Base-by-base conservation (phyloP, 2,113 vertebrate species). In the Perccottus glenii region DNA sequence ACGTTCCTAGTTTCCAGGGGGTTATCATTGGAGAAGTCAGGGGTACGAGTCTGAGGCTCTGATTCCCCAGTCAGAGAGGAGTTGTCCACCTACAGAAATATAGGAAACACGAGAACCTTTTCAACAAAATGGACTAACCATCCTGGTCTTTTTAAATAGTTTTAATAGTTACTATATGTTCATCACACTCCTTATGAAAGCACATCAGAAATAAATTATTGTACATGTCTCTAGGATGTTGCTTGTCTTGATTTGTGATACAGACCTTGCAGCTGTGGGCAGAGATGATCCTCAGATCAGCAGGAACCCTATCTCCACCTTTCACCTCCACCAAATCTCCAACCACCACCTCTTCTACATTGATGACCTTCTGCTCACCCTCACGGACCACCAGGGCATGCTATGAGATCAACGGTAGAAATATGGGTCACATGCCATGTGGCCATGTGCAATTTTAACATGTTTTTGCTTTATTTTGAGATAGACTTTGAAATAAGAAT, bases 261-360 rank as follows among this genome's bases (percentile, higher is more conserved):
- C 11, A 0, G 2, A 98, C 98, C 95, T 99, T 99, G 90, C 97
- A 99, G 75, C 96, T 95, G 0, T 96, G 93, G 5, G 97, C 95
- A 56, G 95, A 95, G 75, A 98, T 85, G 59, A 99, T 81, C 19
- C 98, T 87, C 78, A 99, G 88, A 79, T 99, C 98, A 0, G 97
- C 97, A 0, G 98, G 97, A 74, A 99, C 95, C 73, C 97, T 89
- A 88, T 99, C 98, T 55, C 98, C 98, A 15, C 97, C 98, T 70
- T 98, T 99, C 36, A 99, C 95, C 74, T 99, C 98, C 66, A 99
- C 96, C 33, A 99, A 83, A 66, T 99, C 98, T 56, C 98, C 98
- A 0, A 88, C 92, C 1, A 97, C 98, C 4, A 99, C 97, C 0
- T 94, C 94, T 76, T 98, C 97, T 0, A 96, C 96, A 0, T 97